A percentile compares a stretch with the other conserved stretches of the same genome.
Evolutionary conservation across 2,797 vertebrate genomes (phyloP).

Genomic region (Scolopax bukidnonensis): DNA sequence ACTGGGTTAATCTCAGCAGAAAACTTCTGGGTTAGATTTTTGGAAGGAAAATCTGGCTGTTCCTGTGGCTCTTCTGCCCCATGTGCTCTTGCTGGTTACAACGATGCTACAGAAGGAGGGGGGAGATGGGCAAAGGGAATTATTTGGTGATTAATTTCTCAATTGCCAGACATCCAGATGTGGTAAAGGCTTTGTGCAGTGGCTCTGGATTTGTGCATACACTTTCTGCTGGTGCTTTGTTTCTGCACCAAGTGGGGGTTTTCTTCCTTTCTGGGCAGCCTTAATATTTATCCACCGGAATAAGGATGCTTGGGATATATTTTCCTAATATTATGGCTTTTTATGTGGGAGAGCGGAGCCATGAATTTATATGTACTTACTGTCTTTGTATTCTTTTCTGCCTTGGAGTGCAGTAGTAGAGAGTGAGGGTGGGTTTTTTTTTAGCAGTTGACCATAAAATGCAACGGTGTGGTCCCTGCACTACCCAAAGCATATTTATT

Average conservation of each 20-base stretch:
- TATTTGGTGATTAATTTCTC: neutral
- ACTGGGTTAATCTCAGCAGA: neutral
- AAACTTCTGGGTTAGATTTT: neutral
- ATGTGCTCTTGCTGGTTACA: neutral
- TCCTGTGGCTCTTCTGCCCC: neutral
- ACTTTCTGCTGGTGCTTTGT: neutral
- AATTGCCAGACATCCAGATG: neutral
- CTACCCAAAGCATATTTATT: neutral
- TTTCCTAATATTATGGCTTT: neutral
- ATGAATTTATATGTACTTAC: accelerated
- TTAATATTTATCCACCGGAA: accelerated
- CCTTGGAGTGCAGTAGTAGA: neutral
- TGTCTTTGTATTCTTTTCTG: neutral
- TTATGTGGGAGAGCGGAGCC: accelerated
- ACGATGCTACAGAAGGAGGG: neutral
- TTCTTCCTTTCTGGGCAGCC: neutral
- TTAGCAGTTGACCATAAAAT: neutral
- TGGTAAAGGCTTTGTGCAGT: neutral
- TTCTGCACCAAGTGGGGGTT: neutral
- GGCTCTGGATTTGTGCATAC: neutral
- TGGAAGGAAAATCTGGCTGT: neutral
- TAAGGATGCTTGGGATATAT: neutral
- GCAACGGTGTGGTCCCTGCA: accelerated
- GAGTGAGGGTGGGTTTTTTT: neutral
- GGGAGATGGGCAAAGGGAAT: neutral